phyloP scores from a whole-genome alignment of 2,888 invertebrate species.

The Cheilosia scutellata region DNA sequence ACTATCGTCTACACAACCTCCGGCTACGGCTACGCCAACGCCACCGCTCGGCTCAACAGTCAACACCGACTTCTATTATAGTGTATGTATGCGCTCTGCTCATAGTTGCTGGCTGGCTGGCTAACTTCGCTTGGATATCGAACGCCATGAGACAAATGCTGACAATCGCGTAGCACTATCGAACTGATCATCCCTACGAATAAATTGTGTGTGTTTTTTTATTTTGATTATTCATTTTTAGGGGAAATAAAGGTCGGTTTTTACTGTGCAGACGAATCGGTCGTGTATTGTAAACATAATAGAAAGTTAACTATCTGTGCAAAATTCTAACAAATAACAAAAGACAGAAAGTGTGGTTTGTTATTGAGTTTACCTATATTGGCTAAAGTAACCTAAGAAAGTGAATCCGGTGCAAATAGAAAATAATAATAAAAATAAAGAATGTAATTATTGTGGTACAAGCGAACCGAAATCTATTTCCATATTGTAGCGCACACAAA shows the following conservation, averaged over 20 bases:
- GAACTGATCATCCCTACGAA: constrained; percentile 10
- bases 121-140: not conserved
- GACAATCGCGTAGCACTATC: constrained; percentile 4
- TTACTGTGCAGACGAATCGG: not conserved
- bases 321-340: not conserved
- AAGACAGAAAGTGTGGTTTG: not conserved
- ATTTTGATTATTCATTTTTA: constrained; percentile 10
- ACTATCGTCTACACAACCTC: no score
- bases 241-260: not conserved
- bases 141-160: constrained; percentile 52
- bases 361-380: not conserved
- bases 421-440: not conserved
- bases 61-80: not conserved
- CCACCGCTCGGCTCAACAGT: no score
- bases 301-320: constrained; percentile 18
- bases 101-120: not conserved
- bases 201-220: constrained; percentile 12
- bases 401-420: constrained; percentile 9
- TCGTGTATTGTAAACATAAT: constrained; percentile 1
- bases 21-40: no score
- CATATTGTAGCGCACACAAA: constrained; percentile 11
- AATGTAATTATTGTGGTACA: constrained; percentile 15
- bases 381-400: not conserved
- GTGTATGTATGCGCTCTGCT: not conserved
- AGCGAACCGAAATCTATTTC: constrained; percentile 21